A percentile compares a stretch with the other conserved stretches of the same genome.
phyloP scores from a whole-genome alignment of 2,888 invertebrate species.

The Agrotis puta region DNA sequence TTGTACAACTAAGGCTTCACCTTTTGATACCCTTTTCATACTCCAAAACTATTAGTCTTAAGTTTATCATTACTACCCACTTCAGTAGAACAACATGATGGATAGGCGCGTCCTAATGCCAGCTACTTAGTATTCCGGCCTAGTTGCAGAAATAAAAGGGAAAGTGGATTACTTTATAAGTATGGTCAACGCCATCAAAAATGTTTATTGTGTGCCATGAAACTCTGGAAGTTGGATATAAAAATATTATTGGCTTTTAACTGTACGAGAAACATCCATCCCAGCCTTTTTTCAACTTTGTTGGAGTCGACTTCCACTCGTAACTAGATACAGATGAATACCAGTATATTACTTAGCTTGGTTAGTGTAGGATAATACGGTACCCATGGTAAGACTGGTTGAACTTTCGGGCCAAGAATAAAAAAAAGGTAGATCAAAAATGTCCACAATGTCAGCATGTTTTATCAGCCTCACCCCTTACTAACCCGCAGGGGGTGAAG shows the following conservation, averaged over 20 bases:
- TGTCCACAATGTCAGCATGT: no score
- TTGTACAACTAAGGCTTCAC: neutral
- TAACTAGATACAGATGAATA: no score
- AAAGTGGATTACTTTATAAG: slow-evolving; percentile 51
- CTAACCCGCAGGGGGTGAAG: no score
- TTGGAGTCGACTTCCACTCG: no score
- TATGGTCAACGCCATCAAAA: slow-evolving; percentile 41
- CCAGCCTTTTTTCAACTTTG: no score
- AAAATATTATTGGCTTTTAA: slow-evolving; percentile 10
- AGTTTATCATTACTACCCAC: slow-evolving; percentile 8
- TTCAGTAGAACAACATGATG: slow-evolving; percentile 7
- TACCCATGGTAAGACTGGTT: neutral
- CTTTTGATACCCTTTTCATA: slow-evolving; percentile 13
- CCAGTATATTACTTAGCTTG: no score
- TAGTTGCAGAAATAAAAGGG: slow-evolving; percentile 36
- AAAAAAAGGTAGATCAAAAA: no score
- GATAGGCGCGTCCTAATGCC: neutral
- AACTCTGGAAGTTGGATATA: slow-evolving; percentile 4
- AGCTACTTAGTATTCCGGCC: slow-evolving; percentile 41
- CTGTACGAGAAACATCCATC: neutral
- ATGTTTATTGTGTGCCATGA: slow-evolving; percentile 45
- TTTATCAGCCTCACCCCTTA: no score
- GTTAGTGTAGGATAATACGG: no score
- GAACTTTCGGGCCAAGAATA: no score
- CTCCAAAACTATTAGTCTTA: slow-evolving; percentile 1